Conservation (phyloP, 2,113 vertebrate genomes). For the Mormyrus iriodes region DNA sequence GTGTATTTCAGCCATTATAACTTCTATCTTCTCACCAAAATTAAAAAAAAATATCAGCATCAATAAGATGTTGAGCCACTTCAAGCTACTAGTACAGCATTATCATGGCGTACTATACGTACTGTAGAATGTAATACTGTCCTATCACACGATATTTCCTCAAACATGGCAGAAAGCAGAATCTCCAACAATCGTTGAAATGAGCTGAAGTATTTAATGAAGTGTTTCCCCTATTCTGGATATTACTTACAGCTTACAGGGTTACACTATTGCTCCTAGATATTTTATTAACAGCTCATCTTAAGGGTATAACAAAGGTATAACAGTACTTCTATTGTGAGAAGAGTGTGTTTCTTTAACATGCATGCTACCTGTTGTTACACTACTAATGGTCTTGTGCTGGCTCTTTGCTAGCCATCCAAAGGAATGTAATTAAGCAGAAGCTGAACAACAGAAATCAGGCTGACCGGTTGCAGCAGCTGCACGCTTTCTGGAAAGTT, state of each 20-base stretch:
- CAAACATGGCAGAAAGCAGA: not conserved
- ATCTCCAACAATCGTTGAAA: not conserved
- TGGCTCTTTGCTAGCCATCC: not conserved
- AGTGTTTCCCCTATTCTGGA: not conserved
- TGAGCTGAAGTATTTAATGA: not conserved
- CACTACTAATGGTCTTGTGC: not conserved
- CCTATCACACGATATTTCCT: not conserved
- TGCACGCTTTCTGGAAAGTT: constrained; percentile 79
- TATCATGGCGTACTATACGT: too few species aligned
- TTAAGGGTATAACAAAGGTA: not conserved
- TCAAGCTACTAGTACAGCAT: not conserved
- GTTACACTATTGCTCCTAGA: not conserved
- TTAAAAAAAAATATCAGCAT: not conserved
- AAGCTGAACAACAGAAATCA: not conserved
- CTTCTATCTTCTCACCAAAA: not conserved
- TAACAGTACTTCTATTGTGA: not conserved
- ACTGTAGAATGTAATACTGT: not conserved
- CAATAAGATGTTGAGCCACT: not conserved
- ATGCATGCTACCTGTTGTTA: not conserved
- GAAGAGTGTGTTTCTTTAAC: not conserved
- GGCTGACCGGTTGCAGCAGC: constrained; percentile 78
- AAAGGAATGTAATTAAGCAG: not conserved
- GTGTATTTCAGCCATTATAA: not conserved
- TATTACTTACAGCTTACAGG: not conserved
- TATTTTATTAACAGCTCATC: not conserved